Percentiles rank a stretch among this genome's conserved stretches.
Conservation (phyloP, 2,888 invertebrate genomes). For the Pammene fasciana region DNA sequence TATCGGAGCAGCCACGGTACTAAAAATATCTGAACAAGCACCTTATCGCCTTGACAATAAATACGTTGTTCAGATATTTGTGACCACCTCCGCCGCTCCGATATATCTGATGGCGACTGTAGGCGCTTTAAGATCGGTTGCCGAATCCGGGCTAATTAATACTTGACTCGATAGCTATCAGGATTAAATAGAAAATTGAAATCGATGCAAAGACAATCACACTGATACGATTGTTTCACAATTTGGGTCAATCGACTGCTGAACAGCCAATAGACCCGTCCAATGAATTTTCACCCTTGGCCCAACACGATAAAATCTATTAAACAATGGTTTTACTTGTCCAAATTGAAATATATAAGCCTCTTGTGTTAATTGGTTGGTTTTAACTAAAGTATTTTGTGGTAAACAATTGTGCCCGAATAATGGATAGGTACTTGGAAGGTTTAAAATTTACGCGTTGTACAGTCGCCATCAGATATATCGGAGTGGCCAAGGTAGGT, state of each 20-base stretch:
- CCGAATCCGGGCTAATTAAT: slow-evolving; percentile 7
- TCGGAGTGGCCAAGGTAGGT: no score
- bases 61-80: no score
- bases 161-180: slow-evolving; percentile 8
- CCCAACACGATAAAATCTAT: slow-evolving; percentile 5
- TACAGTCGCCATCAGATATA: no score
- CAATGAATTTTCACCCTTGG: slow-evolving; percentile 13
- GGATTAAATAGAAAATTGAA: slow-evolving; percentile 43
- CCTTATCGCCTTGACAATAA: no score
- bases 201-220: slow-evolving; percentile 51
- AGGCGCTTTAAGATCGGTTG: background rate
- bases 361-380: slow-evolving; percentile 33
- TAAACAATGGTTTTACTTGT: background rate
- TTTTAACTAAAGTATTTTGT: slow-evolving; percentile 21
- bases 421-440: slow-evolving; percentile 19
- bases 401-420: slow-evolving; percentile 11
- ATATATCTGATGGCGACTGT: no score
- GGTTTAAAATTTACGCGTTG: slow-evolving; percentile 19
- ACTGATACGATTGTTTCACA: slow-evolving; percentile 51
- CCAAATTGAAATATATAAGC: slow-evolving; percentile 36
- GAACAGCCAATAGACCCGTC: slow-evolving; percentile 3
- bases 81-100: no score
- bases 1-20: no score
- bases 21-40: no score
- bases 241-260: slow-evolving; percentile 22